Percentiles rank a stretch among this genome's conserved stretches.
Evolutionary conservation across 2,888 invertebrate species (phyloP).

Genomic region (Cephus spinipes): DNA sequence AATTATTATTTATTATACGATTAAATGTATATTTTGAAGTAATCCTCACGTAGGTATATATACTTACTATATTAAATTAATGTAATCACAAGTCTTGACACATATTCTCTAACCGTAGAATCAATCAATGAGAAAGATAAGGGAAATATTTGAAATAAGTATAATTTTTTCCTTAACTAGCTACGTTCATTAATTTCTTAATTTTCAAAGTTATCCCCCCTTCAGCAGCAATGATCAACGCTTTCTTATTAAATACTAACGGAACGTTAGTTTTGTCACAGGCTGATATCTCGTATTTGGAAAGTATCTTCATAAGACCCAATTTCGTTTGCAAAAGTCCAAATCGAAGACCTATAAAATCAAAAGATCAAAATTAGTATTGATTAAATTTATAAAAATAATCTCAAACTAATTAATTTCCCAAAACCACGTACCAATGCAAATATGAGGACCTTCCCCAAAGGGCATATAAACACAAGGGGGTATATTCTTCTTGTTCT

Average conservation of each 20-base stretch:
- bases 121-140: too few relatives aligned
- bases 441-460: conserved; percentile 60
- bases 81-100: too few relatives aligned
- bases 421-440: conserved; percentile 50
- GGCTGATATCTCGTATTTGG: conserved; percentile 30
- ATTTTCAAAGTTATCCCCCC: conserved; percentile 33
- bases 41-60: too few relatives aligned
- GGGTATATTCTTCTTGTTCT: conserved; percentile 51
- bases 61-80: too few relatives aligned
- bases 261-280: conserved; percentile 32
- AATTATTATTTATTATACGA: too few relatives aligned
- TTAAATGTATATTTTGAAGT: too few relatives aligned
- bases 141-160: too few relatives aligned
- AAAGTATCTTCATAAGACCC: conserved; percentile 30
- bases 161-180: too few relatives aligned
- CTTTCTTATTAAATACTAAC: conserved; percentile 29
- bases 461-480: conserved; percentile 56
- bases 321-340: conserved; percentile 34
- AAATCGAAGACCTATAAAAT: conserved; percentile 30
- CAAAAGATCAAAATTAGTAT: neutral
- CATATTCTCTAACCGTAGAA: too few relatives aligned
- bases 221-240: conserved; percentile 26
- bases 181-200: neutral
- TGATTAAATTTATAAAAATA: neutral
- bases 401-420: neutral